Evolutionary conservation across 2,888 invertebrate species (phyloP).

Genomic region (Ommatoiulus sabulosus): DNA sequence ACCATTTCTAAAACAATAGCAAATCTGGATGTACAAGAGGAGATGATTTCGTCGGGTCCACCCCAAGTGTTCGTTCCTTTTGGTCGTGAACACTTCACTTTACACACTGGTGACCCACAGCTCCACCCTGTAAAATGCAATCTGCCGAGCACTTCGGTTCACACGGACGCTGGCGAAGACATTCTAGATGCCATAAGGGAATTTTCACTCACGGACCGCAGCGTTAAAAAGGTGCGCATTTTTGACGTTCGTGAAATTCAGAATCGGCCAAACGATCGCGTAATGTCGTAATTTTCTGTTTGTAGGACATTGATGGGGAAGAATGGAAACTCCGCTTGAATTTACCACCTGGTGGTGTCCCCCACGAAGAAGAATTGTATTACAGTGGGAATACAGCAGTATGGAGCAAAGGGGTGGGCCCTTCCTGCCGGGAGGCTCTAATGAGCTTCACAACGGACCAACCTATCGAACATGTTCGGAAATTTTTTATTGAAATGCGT

Average conservation of each 20-base stretch:
- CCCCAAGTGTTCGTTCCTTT: constrained; percentile 87
- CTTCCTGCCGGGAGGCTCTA: constrained; percentile 67
- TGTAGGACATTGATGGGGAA: constrained; percentile 5
- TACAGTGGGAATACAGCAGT: constrained; percentile 85
- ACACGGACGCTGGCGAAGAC: constrained; percentile 57
- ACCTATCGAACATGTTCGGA: constrained; percentile 79
- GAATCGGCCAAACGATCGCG: neutral
- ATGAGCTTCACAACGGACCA: constrained; percentile 84
- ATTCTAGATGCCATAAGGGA: constrained; percentile 59
- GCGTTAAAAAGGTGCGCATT: neutral
- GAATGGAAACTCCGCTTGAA: constrained; percentile 54
- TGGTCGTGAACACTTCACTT: constrained; percentile 82
- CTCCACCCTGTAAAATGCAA: neutral
- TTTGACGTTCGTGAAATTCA: neutral
- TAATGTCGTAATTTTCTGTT: neutral
- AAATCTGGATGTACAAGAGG: constrained; percentile 60
- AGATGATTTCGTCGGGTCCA: constrained; percentile 59
- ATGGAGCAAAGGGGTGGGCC: constrained; percentile 73
- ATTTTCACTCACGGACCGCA: constrained; percentile 57
- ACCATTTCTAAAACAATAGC: constrained; percentile 49
- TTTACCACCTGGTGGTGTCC: neutral
- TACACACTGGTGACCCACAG: constrained; percentile 78
- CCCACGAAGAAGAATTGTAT: constrained; percentile 87
- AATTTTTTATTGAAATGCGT: constrained; percentile 67
- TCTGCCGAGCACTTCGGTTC: constrained; percentile 11